These are phyloP conservation scores for Elaphurus davidianus DNA, from an alignment of 2,113 vertebrate genomes.

Conservation along the genomic window DNA sequence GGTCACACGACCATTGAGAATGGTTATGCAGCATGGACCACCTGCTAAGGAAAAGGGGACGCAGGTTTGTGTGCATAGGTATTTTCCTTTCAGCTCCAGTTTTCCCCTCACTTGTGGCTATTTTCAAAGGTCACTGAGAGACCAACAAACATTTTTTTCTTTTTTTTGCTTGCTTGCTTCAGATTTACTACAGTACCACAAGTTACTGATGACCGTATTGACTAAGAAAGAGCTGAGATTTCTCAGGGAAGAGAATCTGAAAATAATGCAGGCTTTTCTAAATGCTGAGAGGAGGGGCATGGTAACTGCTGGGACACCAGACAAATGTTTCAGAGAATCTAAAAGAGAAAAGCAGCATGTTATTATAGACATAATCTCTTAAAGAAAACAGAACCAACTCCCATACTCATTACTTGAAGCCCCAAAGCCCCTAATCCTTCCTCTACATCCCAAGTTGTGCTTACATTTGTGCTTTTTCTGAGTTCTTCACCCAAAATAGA, in stretches of 20 bases:
- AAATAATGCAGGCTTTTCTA: not conserved
- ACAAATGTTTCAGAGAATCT: not conserved
- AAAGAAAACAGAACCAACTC: not conserved
- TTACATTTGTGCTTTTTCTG: slow-evolving; percentile 51
- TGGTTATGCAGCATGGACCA: accelerated
- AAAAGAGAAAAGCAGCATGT: not conserved
- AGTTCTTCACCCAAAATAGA: slow-evolving; percentile 49
- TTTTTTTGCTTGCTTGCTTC: not conserved
- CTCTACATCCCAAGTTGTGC: not conserved
- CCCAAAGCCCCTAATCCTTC: not conserved
- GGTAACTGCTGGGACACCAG: not conserved
- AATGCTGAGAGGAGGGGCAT: not conserved
- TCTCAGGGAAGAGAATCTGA: not conserved
- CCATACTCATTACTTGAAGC: not conserved
- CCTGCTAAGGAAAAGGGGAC: not conserved
- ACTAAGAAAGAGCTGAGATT: not conserved
- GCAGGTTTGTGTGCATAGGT: not conserved
- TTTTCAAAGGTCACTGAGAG: not conserved
- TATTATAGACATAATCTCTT: not conserved
- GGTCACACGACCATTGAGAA: not conserved
- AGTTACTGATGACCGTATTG: not conserved
- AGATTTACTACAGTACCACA: not conserved
- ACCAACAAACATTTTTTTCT: not conserved
- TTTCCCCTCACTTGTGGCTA: not conserved
- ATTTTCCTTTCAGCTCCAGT: not conserved